Evolutionary conservation across 2,113 vertebrate genomes (phyloP).

Genomic region (Theristicus caerulescens): DNA sequence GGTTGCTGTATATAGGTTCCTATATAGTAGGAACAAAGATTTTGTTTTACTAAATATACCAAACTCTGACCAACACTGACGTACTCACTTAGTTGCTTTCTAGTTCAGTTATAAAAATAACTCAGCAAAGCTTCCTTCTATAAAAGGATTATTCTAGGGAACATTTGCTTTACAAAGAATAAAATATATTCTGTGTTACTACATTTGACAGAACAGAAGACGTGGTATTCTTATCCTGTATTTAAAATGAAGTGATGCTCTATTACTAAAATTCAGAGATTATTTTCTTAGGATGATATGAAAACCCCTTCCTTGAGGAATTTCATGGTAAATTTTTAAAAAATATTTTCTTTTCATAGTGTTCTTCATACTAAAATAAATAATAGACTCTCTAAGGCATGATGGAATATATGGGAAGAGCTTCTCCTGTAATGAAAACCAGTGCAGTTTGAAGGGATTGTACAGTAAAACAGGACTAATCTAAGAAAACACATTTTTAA

Average conservation of each 20-base stretch:
- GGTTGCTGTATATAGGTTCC: background rate
- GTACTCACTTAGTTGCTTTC: background rate
- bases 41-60: constrained; percentile 8
- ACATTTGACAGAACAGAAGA: background rate
- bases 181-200: constrained; percentile 9
- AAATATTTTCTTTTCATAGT: background rate
- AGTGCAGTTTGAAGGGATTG: background rate
- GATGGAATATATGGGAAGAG: background rate
- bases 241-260: background rate
- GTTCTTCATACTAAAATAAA: background rate
- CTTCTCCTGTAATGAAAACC: background rate
- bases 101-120: constrained; percentile 27
- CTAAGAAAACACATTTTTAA: background rate
- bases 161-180: constrained; percentile 1
- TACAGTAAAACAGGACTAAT: background rate
- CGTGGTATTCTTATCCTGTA: background rate
- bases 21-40: background rate
- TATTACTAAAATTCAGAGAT: background rate
- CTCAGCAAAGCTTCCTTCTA: background rate
- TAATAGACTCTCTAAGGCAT: background rate
- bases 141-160: constrained; percentile 11
- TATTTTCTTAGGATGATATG: background rate
- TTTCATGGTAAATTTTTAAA: background rate
- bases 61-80: background rate
- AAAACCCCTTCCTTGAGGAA: background rate